Evolutionary conservation across 2,888 invertebrate species (phyloP), one percentile per base, ranked within the genome.

Genomic region (Clostera curtula): DNA sequence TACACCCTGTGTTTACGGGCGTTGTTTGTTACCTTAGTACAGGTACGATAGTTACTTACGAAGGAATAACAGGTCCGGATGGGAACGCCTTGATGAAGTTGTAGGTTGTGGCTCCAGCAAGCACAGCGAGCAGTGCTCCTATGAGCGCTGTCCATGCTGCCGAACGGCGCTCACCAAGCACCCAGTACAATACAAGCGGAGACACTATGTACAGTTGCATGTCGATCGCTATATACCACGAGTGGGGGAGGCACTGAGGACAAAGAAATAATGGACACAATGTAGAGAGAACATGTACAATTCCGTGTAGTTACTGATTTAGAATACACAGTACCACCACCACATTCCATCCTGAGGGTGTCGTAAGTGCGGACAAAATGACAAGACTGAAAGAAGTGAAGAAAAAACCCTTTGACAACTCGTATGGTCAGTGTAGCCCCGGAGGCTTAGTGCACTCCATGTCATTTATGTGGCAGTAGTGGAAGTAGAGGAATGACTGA

Each of bases 161-260:
- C 3, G 25, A 21, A 17, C 42, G 49, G 19, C 34, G 58, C 0
- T 53, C 46, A 2, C 56, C 51, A 0, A 77, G 39, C 2, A 73
- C 49, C 65, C 70, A 77, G 25, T 58, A 56, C 2, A 77, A 43
- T 2, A 76, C 39, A 1, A 77, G 11, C 0, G 77, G 77, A 1
- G 75, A 73, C 5, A 76, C 10, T 2, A 76, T 52, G 33, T 74
- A 58, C 1, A 75, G 56, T 11, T 77, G 77, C 2, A 76, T 55
- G 24, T 77, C 77, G 5, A 77, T 61, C 0, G 76, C 72, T 2
- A 77, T 34, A 34, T 75, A 77, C 77, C 76, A 77, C 0, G 61
- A 54, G 32, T 69, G 70, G 2, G 54, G 29, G 1, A 76, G 35
- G 29, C 77, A 76, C 77, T 77, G 51, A 3, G 65, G 58, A n/a